phyloP scores from a whole-genome alignment of 2,888 invertebrate species.

The Eurytoma californica region DNA sequence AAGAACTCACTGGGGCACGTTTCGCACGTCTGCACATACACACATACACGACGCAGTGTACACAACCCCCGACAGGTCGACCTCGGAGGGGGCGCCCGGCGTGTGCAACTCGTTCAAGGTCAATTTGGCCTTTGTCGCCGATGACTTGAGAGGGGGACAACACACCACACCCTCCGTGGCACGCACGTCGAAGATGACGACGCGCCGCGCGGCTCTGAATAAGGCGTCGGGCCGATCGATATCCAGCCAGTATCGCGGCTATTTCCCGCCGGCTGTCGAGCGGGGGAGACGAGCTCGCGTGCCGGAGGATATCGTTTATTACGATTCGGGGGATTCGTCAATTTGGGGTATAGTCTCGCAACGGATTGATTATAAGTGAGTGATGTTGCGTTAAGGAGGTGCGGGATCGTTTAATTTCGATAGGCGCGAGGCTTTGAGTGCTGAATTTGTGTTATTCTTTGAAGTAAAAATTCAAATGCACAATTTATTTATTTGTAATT shows the following conservation, averaged over 20 bases:
- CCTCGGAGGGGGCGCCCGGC: neutral
- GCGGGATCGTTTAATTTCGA: too few species aligned
- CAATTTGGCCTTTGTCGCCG: neutral
- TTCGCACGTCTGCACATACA: neutral
- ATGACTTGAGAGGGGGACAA: neutral
- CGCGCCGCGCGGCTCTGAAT: neutral
- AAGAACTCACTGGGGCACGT: neutral
- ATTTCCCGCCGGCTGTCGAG: constrained; percentile 3
- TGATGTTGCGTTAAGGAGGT: too few species aligned
- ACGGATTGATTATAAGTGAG: too few species aligned
- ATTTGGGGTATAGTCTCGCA: too few species aligned
- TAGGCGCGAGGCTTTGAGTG: too few species aligned
- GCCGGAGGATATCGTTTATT: too few species aligned
- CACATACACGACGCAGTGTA: neutral
- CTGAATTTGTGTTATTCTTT: too few species aligned
- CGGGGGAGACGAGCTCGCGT: too few species aligned
- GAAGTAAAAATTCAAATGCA: too few species aligned
- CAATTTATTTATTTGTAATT: too few species aligned
- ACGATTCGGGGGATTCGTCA: too few species aligned
- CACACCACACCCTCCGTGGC: neutral
- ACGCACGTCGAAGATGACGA: neutral
- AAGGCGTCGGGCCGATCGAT: neutral
- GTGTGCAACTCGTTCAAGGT: constrained; percentile 42
- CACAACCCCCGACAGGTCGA: constrained; percentile 5
- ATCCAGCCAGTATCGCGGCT: neutral